These are phyloP conservation scores for Sminthopsis crassicaudata DNA, from an alignment of 2,113 vertebrate species.

Conservation along the genomic window DNA sequence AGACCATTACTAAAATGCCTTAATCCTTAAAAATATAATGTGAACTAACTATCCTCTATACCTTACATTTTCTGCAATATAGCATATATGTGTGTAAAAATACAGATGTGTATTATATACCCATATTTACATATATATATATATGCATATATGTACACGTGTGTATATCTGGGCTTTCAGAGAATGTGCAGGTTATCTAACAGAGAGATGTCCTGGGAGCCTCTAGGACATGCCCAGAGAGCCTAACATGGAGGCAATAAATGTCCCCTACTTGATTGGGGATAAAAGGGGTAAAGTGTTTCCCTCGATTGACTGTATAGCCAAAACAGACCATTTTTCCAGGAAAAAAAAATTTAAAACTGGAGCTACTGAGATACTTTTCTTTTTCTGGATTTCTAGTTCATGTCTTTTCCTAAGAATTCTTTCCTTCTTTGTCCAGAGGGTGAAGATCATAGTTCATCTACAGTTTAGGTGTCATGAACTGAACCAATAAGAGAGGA, in stretches of 20 bases:
- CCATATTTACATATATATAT: no score
- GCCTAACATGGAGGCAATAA: background rate
- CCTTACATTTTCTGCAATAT: no score
- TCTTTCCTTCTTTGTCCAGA: background rate
- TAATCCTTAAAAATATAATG: no score
- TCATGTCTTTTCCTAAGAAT: background rate
- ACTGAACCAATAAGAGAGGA: background rate
- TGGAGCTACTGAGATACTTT: background rate
- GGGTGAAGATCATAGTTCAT: background rate
- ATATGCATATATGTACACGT: no score
- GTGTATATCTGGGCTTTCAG: no score
- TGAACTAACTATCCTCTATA: no score
- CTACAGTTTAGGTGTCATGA: background rate
- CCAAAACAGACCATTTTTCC: background rate
- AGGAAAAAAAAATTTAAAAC: background rate
- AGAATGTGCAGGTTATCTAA: no score
- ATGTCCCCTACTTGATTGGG: background rate
- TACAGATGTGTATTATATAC: no score
- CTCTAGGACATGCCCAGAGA: no score
- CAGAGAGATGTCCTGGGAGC: no score
- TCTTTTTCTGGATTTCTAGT: background rate
- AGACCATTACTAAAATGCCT: no score
- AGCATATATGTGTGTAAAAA: no score
- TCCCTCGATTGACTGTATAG: background rate
- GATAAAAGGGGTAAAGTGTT: background rate